Base-by-base conservation (phyloP, 2,797 vertebrate species). In the Mallotus villosus region DNA sequence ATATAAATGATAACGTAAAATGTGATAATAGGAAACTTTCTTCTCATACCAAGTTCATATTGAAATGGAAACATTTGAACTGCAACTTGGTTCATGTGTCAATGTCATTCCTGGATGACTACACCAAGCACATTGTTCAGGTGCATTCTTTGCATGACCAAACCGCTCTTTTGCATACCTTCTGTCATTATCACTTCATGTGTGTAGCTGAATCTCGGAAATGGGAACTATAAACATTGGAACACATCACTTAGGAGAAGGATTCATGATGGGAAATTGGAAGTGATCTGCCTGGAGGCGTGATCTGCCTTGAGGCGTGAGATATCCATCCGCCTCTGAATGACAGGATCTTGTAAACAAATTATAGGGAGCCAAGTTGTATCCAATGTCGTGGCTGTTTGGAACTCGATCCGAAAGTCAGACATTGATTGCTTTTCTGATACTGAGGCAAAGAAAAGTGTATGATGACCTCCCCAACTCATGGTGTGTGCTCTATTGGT, bases 101-200 rank as follows among this genome's bases (percentile, higher is more conserved):
- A 34, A 34, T 63, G 41, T 69, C 61, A 37, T 24, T 34, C 32
- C 72, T 27, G 68, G 11, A 51, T 69, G 71, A 80, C 41, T 81
- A 71, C 73, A 72, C 58, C 25, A 24, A 68, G 76, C 41, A 67
- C 69, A 41, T 1, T 75, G 70, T 25, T 64, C 70, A 62, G 32
- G 37, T 22, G 64, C 37, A 19, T n/a, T 17, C 27, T 37, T 62
- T 73, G 68, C 87, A 76, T 81, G 86, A 84, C 63, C 78, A 71
- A 55, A 79, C 84, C 84, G 83, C 81, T 85, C 81, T 84, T 78
- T 61, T 4, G 64, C 84, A 90, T 89, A 81, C 78, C 77, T 86
- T 5, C 55, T 14, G 81, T 85, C 86, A 88, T 78, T 72, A 32
- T 27, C 61, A 19, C 24, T 70, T 14, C 25, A 9, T 29, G 16